phyloP scores from a whole-genome alignment of 2,888 invertebrate species.

The Mythimna ferrago region DNA sequence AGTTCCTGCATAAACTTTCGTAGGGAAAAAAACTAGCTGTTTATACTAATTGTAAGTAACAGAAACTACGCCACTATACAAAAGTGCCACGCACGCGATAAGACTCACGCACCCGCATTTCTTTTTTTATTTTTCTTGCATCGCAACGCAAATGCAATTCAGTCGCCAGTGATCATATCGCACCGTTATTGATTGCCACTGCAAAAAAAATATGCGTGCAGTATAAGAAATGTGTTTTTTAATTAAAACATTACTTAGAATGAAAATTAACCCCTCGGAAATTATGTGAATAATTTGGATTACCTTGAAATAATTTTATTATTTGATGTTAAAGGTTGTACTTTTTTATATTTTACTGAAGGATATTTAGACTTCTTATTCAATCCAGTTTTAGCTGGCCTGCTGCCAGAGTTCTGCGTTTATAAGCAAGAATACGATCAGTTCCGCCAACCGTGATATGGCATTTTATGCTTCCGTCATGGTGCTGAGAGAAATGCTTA shows the following conservation, averaged over 20 bases:
- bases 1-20: constrained; percentile 33
- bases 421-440: constrained; percentile 56
- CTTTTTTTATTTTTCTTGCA: constrained; percentile 34
- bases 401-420: constrained; percentile 43
- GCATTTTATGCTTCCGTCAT: constrained; percentile 52
- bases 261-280: constrained; percentile 35
- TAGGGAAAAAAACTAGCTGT: constrained; percentile 36
- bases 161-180: constrained; percentile 54
- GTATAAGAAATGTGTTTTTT: constrained; percentile 48
- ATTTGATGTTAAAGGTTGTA: neutral
- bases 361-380: constrained; percentile 46
- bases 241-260: constrained; percentile 31
- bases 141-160: constrained; percentile 52
- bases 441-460: constrained; percentile 54
- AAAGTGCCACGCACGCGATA: constrained; percentile 55
- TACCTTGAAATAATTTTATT: constrained; percentile 19
- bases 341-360: constrained; percentile 24
- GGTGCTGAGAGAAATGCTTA: constrained; percentile 45
- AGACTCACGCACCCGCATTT: constrained; percentile 50
- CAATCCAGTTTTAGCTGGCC: constrained; percentile 50
- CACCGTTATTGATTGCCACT: constrained; percentile 52
- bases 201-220: constrained; percentile 60
- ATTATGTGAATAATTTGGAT: constrained; percentile 44
- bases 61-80: constrained; percentile 32
- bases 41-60: constrained; percentile 61